These are phyloP conservation scores for Eriocheir sinensis DNA, from an alignment of 1,140 invertebrate genomes.

Conservation along the genomic window DNA sequence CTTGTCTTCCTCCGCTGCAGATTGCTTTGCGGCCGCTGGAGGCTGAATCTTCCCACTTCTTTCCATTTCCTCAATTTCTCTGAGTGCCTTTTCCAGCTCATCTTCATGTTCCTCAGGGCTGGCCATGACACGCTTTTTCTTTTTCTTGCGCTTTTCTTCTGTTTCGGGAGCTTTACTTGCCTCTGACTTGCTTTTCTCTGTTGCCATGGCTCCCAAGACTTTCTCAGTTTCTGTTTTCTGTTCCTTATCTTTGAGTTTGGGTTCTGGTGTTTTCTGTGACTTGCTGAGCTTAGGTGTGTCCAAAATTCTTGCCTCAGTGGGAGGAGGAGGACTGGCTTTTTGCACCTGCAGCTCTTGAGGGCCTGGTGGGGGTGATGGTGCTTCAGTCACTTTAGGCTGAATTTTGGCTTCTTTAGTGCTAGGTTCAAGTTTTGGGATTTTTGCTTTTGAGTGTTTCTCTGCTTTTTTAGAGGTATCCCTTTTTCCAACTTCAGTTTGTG, in stretches of 20 bases:
- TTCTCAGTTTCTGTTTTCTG: constrained; percentile 41
- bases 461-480: constrained; percentile 35
- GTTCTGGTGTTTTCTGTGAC: background rate
- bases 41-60: constrained; percentile 80
- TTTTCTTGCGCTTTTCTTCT: constrained; percentile 83
- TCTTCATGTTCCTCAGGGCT: constrained; percentile 81
- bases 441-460: constrained; percentile 23
- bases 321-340: background rate
- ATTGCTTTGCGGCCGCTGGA: constrained; percentile 33
- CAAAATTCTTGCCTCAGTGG: background rate
- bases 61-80: constrained; percentile 84
- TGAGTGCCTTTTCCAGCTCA: constrained; percentile 85
- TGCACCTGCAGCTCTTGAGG: background rate
- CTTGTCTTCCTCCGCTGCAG: constrained; percentile 59
- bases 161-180: constrained; percentile 49
- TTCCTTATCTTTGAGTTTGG: background rate
- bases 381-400: background rate
- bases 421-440: background rate
- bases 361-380: background rate
- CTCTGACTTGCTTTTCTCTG: constrained; percentile 30
- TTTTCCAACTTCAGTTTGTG: background rate
- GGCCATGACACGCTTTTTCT: constrained; percentile 80
- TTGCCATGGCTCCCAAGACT: background rate
- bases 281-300: background rate
- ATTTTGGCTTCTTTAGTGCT: background rate